phyloP scores from a whole-genome alignment of 2,888 invertebrate genomes.

The Ypsolopha sequella region DNA sequence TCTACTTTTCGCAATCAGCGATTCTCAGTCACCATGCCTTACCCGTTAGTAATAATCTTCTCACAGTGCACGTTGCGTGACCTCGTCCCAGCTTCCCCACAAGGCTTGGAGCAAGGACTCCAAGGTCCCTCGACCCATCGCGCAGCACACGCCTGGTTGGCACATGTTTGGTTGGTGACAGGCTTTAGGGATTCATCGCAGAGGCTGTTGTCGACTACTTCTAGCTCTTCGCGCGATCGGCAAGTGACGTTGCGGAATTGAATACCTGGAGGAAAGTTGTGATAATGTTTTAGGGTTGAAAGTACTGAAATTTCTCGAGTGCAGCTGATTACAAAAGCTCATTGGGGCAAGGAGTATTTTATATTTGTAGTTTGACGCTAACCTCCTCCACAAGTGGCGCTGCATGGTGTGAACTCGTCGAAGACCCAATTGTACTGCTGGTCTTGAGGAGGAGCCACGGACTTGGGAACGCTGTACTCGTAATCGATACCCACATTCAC shows the following conservation, averaged over 20 bases:
- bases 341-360: background rate
- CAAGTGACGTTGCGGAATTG: slow-evolving; percentile 86
- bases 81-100: slow-evolving; percentile 82
- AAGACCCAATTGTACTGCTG: slow-evolving; percentile 86
- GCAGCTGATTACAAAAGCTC: background rate
- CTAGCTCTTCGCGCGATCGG: slow-evolving; percentile 78
- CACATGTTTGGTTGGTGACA: slow-evolving; percentile 77
- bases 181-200: slow-evolving; percentile 87
- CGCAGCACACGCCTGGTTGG: slow-evolving; percentile 81
- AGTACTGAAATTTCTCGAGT: too few species aligned
- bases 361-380: background rate
- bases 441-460: slow-evolving; percentile 73
- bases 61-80: slow-evolving; percentile 83
- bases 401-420: slow-evolving; percentile 84
- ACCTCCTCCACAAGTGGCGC: slow-evolving; percentile 93
- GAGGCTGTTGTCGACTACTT: slow-evolving; percentile 78
- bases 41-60: slow-evolving; percentile 80
- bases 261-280: slow-evolving; percentile 60
- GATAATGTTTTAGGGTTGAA: background rate
- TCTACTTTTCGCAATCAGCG: background rate
- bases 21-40: slow-evolving; percentile 12
- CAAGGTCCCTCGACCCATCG: slow-evolving; percentile 85
- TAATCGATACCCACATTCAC: slow-evolving; percentile 87
- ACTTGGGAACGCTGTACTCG: slow-evolving; percentile 90
- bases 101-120: slow-evolving; percentile 85